Evolutionary conservation across 2,888 invertebrate genomes (phyloP).

Genomic region (Malacosoma neustria): DNA sequence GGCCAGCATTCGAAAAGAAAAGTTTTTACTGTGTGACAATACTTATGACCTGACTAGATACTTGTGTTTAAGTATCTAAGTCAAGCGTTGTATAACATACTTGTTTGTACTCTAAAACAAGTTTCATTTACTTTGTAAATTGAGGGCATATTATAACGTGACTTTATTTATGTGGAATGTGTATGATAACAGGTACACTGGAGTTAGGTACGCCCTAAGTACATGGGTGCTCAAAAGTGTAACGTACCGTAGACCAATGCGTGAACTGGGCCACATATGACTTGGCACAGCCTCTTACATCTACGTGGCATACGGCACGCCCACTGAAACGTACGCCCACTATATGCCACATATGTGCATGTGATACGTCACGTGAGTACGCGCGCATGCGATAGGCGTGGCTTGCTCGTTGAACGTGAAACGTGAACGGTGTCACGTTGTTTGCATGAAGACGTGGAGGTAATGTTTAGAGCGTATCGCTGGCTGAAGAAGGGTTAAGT

Average conservation of each 20-base stretch:
- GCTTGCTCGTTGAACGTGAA: slow-evolving; percentile 44
- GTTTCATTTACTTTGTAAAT: slow-evolving; percentile 4
- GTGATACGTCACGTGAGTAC: slow-evolving; percentile 47
- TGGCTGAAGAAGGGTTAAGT: neutral
- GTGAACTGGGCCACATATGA: neutral
- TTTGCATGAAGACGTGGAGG: slow-evolving; percentile 47
- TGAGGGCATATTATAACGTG: slow-evolving; percentile 17
- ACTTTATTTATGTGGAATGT: too few species aligned
- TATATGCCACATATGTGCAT: slow-evolving; percentile 39
- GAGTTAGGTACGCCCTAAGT: neutral
- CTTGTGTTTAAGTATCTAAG: too few species aligned
- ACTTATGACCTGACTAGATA: too few species aligned
- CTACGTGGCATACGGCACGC: slow-evolving; percentile 38
- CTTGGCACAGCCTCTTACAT: neutral
- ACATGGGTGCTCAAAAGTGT: neutral
- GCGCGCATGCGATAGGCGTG: slow-evolving; percentile 62
- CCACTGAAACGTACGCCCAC: slow-evolving; percentile 49
- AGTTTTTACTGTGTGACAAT: too few species aligned
- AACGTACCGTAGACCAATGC: neutral
- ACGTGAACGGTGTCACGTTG: slow-evolving; percentile 30
- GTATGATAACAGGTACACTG: too few species aligned
- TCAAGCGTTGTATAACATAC: too few species aligned
- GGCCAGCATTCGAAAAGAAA: too few species aligned
- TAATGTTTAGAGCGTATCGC: slow-evolving; percentile 35
- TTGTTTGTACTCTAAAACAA: neutral